Percentiles rank a stretch among this genome's conserved stretches.
phyloP scores from a whole-genome alignment of 2,113 vertebrate species.

The Phrynocephalus versicolor region DNA sequence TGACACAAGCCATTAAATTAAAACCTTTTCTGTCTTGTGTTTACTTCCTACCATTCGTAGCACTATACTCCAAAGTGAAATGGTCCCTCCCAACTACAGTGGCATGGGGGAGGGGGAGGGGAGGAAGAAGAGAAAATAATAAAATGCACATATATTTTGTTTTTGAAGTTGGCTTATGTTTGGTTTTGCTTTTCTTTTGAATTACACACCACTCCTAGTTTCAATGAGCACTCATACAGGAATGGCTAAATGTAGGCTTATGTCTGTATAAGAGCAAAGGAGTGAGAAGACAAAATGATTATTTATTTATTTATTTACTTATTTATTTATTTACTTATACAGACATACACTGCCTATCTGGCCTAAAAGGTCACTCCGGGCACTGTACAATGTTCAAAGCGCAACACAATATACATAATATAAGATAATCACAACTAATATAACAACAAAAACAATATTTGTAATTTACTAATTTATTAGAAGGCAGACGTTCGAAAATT shows the following conservation, averaged over 20 bases:
- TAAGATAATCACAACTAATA: too few species aligned
- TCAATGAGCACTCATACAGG: neutral
- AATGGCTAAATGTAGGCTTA: neutral
- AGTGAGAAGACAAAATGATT: neutral
- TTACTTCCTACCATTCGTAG: constrained; percentile 33
- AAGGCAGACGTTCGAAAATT: neutral
- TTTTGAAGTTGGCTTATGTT: neutral
- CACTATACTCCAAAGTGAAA: constrained; percentile 35
- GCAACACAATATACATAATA: too few species aligned
- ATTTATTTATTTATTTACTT: too few species aligned
- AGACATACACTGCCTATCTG: too few species aligned
- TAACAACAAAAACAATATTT: too few species aligned
- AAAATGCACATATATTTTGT: constrained; percentile 44
- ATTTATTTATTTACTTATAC: too few species aligned
- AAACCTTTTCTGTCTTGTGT: constrained; percentile 54
- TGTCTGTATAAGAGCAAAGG: neutral
- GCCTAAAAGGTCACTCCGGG: too few species aligned
- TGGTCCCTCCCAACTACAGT: constrained; percentile 47
- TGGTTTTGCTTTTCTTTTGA: fast-evolving
- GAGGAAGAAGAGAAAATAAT: constrained; percentile 61
- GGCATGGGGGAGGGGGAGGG: constrained; percentile 49
- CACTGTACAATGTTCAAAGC: too few species aligned
- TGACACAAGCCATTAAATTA: constrained; percentile 70
- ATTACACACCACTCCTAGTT: neutral
- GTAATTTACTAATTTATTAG: neutral